Conservation (phyloP, 2,888 invertebrate genomes). For the Acrobasis repandana region DNA sequence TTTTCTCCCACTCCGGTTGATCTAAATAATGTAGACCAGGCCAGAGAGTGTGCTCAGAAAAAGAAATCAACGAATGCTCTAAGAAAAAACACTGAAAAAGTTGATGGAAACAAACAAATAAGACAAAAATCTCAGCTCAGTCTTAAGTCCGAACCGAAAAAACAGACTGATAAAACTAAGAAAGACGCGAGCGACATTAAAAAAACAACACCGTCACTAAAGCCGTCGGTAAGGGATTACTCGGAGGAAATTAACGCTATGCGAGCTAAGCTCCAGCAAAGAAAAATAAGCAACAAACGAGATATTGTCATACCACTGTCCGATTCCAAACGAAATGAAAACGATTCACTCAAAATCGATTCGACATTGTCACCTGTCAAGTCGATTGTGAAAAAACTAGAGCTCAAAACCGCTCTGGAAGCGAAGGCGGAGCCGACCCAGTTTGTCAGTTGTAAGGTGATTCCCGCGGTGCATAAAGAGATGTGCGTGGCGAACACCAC, state of each 20-base stretch:
- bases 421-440: slow-evolving; percentile 64
- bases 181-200: slow-evolving; percentile 67
- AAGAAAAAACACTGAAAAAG: slow-evolving; percentile 64
- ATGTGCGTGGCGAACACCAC: slow-evolving; percentile 75
- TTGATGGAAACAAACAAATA: slow-evolving; percentile 66
- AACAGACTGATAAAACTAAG: slow-evolving; percentile 66
- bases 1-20: slow-evolving; percentile 83
- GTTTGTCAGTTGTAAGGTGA: slow-evolving; percentile 74
- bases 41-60: slow-evolving; percentile 82
- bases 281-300: slow-evolving; percentile 72
- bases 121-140: slow-evolving; percentile 76
- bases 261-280: slow-evolving; percentile 76
- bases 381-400: slow-evolving; percentile 76
- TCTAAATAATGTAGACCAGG: slow-evolving; percentile 80
- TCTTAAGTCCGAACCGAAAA: slow-evolving; percentile 67
- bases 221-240: slow-evolving; percentile 69
- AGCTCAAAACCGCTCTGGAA: slow-evolving; percentile 74
- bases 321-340: slow-evolving; percentile 64
- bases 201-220: slow-evolving; percentile 60
- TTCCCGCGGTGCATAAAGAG: slow-evolving; percentile 75
- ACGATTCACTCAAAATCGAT: slow-evolving; percentile 61
- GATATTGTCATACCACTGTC: slow-evolving; percentile 56
- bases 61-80: slow-evolving; percentile 58
- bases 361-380: slow-evolving; percentile 74
- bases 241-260: slow-evolving; percentile 78